Conservation (phyloP, 2,113 vertebrate genomes). For the Microcebus murinus region DNA sequence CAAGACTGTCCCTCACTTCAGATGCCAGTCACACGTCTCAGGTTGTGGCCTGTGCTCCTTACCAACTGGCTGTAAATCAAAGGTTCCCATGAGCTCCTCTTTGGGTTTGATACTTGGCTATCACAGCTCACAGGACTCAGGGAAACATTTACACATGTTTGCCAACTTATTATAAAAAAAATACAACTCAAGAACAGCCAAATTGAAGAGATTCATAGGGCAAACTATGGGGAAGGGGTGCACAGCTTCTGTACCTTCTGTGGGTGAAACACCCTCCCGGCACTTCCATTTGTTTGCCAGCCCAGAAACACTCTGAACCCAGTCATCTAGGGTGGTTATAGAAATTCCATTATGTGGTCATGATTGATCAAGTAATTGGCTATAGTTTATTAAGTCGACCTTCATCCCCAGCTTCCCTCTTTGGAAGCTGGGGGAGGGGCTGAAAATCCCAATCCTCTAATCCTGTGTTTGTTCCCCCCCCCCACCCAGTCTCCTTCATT, state of each 20-base stretch:
- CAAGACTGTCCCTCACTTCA: not conserved
- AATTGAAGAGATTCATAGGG: not conserved
- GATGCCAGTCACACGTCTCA: not conserved
- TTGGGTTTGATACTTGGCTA: not conserved
- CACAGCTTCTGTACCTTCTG: not conserved
- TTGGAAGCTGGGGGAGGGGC: too few species aligned
- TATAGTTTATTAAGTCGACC: not conserved
- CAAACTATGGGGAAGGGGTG: too few species aligned
- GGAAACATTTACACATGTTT: not conserved
- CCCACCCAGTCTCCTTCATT: not conserved
- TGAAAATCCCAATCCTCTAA: not conserved
- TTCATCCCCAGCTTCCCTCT: not conserved
- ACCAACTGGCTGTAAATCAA: not conserved
- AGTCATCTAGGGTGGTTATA: too few species aligned
- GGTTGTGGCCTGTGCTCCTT: not conserved
- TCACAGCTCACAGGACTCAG: not conserved
- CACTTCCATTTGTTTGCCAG: too few species aligned
- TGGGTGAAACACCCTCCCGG: accelerated
- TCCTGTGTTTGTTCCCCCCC: not conserved
- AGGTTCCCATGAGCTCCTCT: not conserved
- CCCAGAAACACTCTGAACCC: not conserved
- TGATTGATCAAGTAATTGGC: not conserved
- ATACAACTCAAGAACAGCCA: not conserved
- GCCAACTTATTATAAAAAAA: not conserved
- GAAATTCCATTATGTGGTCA: not conserved